Base-by-base conservation (phyloP, 1,140 invertebrate genomes). In the Neodiprion pinetum region DNA sequence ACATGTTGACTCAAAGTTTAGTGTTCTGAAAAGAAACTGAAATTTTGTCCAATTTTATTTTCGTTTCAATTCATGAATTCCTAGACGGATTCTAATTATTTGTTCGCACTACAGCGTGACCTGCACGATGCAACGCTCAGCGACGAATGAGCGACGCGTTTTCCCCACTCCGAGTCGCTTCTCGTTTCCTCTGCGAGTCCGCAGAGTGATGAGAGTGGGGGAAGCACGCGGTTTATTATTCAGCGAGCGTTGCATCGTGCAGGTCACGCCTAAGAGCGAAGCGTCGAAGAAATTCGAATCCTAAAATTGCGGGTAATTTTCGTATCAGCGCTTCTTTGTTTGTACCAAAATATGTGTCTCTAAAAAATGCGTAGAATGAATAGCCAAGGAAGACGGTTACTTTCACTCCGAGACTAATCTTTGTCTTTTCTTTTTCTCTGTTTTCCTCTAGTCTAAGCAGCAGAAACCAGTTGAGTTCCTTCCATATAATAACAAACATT, bases 401-500 rank as follows among this genome's bases (percentile, higher is more conserved):
- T 14, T 14, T 61, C 11, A 14, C 53, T 17, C 4, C 4, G 9
- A 61, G 53, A 61, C 53, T 61, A 61, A 61, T 61, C 28, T 61
- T 61, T 17, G 11, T 61, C 53, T 12, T 61, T 12, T 61, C n/a
- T 61, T 17, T 61, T 9, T 61, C n/a, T 61, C 53, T 61, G 17
- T 40, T 40, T 40, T 40, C 28, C n/a, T 61, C 53, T 61, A 61
- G 53, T 61, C n/a, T 61, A 61, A 61, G 53, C 53, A 61, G 53
- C 53, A 61, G 53, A 61, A 61, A 17, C 53, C 53, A 61, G 53
- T 61, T 61, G 53, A 61, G 53, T 61, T 61, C 53, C 53, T 61
- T 61, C 53, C 28, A 40, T 61, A 61, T 61, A 14, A 61, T 61
- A 61, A 61, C 9, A 61, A 61, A 61, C 5, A 61, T 17, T 61